phyloP scores from a whole-genome alignment of 2,797 vertebrate genomes.

The Rallus crepitans region DNA sequence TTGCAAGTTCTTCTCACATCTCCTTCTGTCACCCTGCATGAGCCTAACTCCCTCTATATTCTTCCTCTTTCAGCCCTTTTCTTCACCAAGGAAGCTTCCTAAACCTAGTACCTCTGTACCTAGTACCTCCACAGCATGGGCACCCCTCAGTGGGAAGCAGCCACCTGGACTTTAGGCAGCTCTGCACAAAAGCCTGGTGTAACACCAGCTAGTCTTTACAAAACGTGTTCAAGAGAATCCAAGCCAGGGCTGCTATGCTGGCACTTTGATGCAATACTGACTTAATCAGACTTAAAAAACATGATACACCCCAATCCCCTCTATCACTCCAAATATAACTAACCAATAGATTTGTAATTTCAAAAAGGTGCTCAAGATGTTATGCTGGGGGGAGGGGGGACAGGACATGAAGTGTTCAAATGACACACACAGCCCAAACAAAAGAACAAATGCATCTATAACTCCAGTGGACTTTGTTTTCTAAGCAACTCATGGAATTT shows the following conservation, averaged over 20 bases:
- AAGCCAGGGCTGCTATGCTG: neutral
- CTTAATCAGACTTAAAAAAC: neutral
- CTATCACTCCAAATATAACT: neutral
- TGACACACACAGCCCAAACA: neutral
- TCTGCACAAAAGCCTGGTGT: neutral
- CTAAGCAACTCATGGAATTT: neutral
- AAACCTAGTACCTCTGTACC: too few relatives aligned
- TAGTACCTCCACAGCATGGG: neutral
- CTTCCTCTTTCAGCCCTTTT: neutral
- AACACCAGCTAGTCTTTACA: neutral
- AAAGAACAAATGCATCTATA: neutral
- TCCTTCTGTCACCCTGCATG: neutral
- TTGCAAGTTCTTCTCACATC: neutral
- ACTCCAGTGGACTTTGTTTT: neutral
- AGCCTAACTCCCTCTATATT: neutral
- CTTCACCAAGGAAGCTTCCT: neutral
- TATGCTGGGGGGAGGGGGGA: rapidly evolving
- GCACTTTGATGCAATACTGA: neutral
- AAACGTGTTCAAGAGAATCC: neutral
- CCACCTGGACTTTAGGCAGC: neutral
- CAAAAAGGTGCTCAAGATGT: neutral
- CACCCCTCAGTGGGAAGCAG: neutral
- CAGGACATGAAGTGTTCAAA: too few relatives aligned
- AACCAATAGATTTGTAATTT: neutral
- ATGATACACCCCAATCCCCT: neutral